phyloP scores from a whole-genome alignment of 2,888 invertebrate genomes.

The Drosophila leonis region DNA sequence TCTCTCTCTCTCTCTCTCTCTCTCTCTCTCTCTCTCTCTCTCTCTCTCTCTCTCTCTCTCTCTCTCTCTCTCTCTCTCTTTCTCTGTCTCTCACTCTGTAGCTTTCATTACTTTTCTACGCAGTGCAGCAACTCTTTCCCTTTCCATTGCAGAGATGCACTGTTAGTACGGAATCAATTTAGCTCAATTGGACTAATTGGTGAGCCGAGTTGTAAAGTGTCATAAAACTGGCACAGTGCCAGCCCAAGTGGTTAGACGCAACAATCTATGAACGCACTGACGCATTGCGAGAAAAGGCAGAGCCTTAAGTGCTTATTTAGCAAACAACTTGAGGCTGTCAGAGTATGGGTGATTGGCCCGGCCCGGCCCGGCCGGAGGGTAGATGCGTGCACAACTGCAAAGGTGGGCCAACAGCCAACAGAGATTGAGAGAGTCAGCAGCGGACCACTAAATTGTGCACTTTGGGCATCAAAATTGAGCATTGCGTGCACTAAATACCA shows the following conservation, averaged over 20 bases:
- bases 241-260: conserved; percentile 42
- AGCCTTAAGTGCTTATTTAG: conserved; percentile 61
- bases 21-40: background rate
- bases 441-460: conserved; percentile 60
- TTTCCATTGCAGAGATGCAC: background rate
- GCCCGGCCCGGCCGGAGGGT: background rate
- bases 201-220: conserved; percentile 42
- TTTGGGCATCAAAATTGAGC: conserved; percentile 64
- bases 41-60: background rate
- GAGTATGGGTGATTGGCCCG: background rate
- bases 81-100: too few species aligned
- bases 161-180: conserved; percentile 15
- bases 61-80: background rate
- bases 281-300: conserved; percentile 57
- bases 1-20: background rate
- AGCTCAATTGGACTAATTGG: conserved; percentile 9
- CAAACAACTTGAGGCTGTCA: conserved; percentile 46
- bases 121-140: background rate
- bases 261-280: conserved; percentile 60
- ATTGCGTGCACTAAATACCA: conserved; percentile 70
- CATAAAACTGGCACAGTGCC: conserved; percentile 51
- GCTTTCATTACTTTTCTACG: background rate
- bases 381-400: conserved; percentile 3
- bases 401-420: background rate
- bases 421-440: conserved; percentile 22